These are phyloP conservation scores for Pycnomerus fuliginosus DNA, from an alignment of 2,888 invertebrate genomes.

Conservation along the genomic window DNA sequence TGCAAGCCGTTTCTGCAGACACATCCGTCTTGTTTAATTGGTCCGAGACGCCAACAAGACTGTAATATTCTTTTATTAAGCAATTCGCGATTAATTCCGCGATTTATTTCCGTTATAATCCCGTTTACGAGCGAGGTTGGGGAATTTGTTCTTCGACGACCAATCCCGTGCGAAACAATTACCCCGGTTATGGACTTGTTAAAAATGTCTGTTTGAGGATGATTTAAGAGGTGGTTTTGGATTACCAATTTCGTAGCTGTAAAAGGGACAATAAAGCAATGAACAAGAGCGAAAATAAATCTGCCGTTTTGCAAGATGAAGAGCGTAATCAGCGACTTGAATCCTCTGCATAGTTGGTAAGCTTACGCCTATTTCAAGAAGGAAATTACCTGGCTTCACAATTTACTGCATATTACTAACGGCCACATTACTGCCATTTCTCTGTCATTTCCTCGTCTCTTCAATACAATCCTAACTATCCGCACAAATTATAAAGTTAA, in stretches of 20 bases:
- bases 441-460: conserved; percentile 41
- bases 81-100: conserved; percentile 1
- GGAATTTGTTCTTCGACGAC: neutral
- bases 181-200: no score
- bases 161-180: no score
- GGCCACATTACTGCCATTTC: conserved; percentile 39
- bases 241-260: conserved; percentile 3
- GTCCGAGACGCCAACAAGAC: neutral
- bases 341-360: conserved; percentile 42
- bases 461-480: conserved; percentile 42
- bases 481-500: conserved; percentile 42
- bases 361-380: conserved; percentile 47
- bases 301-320: conserved; percentile 39
- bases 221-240: neutral
- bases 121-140: neutral
- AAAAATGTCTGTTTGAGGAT: no score
- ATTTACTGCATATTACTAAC: conserved; percentile 52
- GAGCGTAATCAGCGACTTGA: conserved; percentile 42
- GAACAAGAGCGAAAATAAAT: conserved; percentile 33
- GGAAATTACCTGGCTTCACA: conserved; percentile 52
- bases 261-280: conserved; percentile 10
- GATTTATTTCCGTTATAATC: neutral
- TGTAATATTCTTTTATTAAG: conserved; percentile 3
- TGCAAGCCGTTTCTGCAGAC: no score
- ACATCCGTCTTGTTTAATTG: neutral